Evolutionary conservation across 1,140 invertebrate species (phyloP).

Genomic region (Centruroides vittatus): DNA sequence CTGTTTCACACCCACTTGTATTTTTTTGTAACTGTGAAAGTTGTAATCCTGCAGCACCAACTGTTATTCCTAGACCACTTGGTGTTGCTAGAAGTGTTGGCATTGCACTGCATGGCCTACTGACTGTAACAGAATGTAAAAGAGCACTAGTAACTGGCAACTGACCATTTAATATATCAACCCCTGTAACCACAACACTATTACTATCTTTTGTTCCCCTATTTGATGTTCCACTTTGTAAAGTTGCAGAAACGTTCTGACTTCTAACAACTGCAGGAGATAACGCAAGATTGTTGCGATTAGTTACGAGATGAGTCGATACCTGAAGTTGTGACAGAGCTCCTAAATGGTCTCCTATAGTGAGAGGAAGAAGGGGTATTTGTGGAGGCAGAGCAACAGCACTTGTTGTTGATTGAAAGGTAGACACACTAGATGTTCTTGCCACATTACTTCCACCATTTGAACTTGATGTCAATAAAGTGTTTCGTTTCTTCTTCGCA

Average conservation of each 20-base stretch:
- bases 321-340: not conserved
- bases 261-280: not conserved
- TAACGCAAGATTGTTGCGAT: not conserved
- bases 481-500: too few relatives aligned
- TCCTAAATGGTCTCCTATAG: not conserved
- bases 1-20: not conserved
- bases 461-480: too few relatives aligned
- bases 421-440: too few relatives aligned
- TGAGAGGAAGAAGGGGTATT: not conserved
- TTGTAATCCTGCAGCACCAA: not conserved
- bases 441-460: too few relatives aligned
- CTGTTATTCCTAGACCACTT: not conserved
- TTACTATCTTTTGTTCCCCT: not conserved
- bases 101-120: not conserved
- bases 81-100: not conserved
- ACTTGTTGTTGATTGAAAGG: too few relatives aligned
- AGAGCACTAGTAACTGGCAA: not conserved
- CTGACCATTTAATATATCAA: not conserved
- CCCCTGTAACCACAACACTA: not conserved
- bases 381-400: too few relatives aligned
- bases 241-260: not conserved
- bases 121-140: slow-evolving; percentile 1
- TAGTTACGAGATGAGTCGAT: not conserved
- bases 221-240: not conserved
- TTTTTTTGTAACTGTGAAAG: not conserved